Evolutionary conservation across 2,888 invertebrate species (phyloP), one percentile per base, ranked within the genome.

Genomic region (Andrena fulva): DNA sequence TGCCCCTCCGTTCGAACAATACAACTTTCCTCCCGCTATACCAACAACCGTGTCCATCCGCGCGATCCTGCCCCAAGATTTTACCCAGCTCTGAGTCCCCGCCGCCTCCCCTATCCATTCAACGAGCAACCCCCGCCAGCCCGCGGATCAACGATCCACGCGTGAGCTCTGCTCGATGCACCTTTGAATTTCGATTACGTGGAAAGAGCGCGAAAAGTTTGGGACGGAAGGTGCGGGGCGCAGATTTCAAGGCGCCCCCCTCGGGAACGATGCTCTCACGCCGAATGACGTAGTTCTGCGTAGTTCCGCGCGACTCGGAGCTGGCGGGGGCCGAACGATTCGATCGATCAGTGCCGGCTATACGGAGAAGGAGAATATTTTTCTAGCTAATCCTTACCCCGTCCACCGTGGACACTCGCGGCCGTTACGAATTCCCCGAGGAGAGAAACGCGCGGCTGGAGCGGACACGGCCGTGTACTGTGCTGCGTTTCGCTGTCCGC

Each of bases 251-350:
- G 66, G 82, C 80, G 84, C 35, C 33, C 7, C 70, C 20, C 2
- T 1, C 20, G 27, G 20, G 72, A 85, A 59, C 81, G 69, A 88
- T 79, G 85, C 82, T 79, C 76, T 85, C 76, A 85, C 74, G 85
- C 81, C 84, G 74, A 77, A 87, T 85, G 88, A 90, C 87, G 89
- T 86, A 90, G 82, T 88, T 89, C 80, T 89, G 87, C 88, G 84
- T 90, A 90, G 89, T 89, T 89, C 81, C 80, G 71, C 79, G 62
- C 52, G 66, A 83, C 63, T 80, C 80, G 27, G 48, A 80, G 66
- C 54, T 24, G 71, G 56, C 83, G 71, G 80, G 73, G 80, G 76
- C 72, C 56, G 24, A 80, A 83, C 72, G 85, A 81, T 87, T 85
- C 84, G 72, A 85, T 87, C 80, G 86, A 87, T 85, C 75, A 64